These are phyloP conservation scores for Amblyteles armatorius DNA, from an alignment of 2,888 invertebrate species.

Conservation along the genomic window DNA sequence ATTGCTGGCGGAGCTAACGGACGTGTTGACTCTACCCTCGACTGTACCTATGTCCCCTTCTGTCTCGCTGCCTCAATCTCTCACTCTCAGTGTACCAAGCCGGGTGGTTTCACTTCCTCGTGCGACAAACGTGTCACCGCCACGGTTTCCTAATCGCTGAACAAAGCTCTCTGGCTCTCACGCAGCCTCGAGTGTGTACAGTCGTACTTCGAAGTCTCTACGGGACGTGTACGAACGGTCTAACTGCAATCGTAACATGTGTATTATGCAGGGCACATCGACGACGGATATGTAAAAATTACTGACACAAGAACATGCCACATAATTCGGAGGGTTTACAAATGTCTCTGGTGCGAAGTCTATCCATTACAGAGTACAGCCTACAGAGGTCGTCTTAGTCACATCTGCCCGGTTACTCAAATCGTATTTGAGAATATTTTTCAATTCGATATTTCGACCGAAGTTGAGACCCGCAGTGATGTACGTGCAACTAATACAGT, in stretches of 20 bases:
- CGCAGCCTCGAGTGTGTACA: background rate
- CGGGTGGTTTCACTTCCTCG: slow-evolving; percentile 54
- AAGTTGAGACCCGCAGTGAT: background rate
- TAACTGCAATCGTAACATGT: background rate
- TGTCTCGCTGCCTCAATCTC: slow-evolving; percentile 55
- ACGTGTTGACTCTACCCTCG: slow-evolving; percentile 60
- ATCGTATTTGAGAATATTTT: background rate
- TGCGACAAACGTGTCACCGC: slow-evolving; percentile 62
- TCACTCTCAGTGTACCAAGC: slow-evolving; percentile 51
- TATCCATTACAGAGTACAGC: background rate
- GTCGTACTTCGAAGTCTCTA: background rate
- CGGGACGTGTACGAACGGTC: background rate
- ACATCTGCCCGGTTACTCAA: background rate
- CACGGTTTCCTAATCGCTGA: slow-evolving; percentile 65
- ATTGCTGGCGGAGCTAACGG: slow-evolving; percentile 22
- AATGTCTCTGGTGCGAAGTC: background rate
- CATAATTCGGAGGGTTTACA: background rate
- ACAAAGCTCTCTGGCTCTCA: slow-evolving; percentile 55
- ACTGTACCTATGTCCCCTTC: slow-evolving; percentile 32
- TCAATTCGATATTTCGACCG: background rate
- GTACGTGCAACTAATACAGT: background rate
- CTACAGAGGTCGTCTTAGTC: background rate
- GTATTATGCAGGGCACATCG: background rate
- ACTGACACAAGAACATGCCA: background rate
- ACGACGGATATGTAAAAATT: background rate